phyloP scores from a whole-genome alignment of 2,113 vertebrate species.

The Sebastes fasciatus region DNA sequence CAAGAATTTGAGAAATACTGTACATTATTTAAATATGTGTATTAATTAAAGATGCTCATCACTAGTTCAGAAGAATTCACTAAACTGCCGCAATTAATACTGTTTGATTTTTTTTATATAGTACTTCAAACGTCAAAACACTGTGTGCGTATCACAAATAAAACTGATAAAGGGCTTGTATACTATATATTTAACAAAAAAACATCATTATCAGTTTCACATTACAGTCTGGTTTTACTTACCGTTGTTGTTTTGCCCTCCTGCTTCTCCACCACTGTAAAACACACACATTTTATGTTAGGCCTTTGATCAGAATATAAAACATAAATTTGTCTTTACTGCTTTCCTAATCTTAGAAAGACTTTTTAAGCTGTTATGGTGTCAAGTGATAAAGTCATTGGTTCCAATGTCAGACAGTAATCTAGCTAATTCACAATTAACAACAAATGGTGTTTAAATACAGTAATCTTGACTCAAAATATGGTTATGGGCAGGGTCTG shows the following conservation, averaged over 20 bases:
- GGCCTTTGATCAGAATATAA: neutral
- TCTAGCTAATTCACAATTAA: too few species aligned
- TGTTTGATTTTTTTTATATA: neutral
- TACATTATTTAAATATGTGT: neutral
- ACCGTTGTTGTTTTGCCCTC: slow-evolving; percentile 79
- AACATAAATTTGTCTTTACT: neutral
- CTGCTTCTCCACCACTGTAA: slow-evolving; percentile 81
- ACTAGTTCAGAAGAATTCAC: neutral
- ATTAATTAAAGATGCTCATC: neutral
- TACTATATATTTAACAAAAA: neutral
- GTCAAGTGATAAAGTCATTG: too few species aligned
- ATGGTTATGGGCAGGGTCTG: too few species aligned
- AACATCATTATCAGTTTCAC: neutral
- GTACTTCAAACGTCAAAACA: neutral
- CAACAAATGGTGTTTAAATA: too few species aligned
- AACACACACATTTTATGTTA: slow-evolving; percentile 17
- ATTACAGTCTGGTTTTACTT: slow-evolving; percentile 47
- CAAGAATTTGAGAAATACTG: neutral
- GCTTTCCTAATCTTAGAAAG: neutral
- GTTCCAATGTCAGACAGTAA: too few species aligned
- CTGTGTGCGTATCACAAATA: neutral
- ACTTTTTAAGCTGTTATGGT: too few species aligned
- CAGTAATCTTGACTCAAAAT: too few species aligned
- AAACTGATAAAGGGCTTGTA: too few species aligned
- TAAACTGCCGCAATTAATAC: neutral